phyloP scores from a whole-genome alignment of 2,113 vertebrate genomes.

The Rhegmatorhina hoffmannsi region DNA sequence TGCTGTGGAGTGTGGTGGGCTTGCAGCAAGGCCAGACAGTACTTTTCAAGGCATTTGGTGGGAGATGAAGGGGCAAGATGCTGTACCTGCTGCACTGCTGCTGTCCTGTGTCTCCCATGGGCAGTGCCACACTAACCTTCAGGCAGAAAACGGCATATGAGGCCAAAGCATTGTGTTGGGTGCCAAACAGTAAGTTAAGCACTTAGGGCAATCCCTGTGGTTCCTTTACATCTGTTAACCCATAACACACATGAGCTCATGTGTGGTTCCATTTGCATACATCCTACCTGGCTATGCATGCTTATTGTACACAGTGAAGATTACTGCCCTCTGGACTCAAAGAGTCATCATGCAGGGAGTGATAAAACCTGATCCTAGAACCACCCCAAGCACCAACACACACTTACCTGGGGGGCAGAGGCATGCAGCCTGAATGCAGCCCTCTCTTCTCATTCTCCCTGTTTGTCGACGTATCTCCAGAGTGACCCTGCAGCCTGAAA shows the following conservation, averaged over 20 bases:
- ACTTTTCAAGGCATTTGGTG: background rate
- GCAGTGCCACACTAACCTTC: background rate
- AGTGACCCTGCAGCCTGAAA: rapidly evolving
- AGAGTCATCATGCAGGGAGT: background rate
- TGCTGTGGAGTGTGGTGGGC: rapidly evolving
- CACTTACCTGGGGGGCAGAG: background rate
- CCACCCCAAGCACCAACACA: background rate
- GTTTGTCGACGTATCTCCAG: background rate
- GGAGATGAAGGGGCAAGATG: background rate
- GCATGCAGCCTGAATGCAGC: background rate
- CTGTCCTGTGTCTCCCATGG: rapidly evolving
- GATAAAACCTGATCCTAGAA: background rate
- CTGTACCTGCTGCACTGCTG: background rate
- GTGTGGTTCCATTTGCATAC: rapidly evolving
- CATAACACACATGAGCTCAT: rapidly evolving
- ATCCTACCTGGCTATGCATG: rapidly evolving
- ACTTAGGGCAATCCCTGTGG: background rate
- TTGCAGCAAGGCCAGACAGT: background rate
- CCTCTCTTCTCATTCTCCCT: background rate
- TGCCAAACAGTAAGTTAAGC: background rate
- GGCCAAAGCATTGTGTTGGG: background rate
- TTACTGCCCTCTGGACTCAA: background rate
- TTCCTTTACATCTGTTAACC: rapidly evolving
- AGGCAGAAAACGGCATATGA: background rate
- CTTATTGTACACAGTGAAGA: background rate